These are phyloP conservation scores for Orthonyx spaldingii DNA, from an alignment of 2,113 vertebrate genomes.

Conservation along the genomic window DNA sequence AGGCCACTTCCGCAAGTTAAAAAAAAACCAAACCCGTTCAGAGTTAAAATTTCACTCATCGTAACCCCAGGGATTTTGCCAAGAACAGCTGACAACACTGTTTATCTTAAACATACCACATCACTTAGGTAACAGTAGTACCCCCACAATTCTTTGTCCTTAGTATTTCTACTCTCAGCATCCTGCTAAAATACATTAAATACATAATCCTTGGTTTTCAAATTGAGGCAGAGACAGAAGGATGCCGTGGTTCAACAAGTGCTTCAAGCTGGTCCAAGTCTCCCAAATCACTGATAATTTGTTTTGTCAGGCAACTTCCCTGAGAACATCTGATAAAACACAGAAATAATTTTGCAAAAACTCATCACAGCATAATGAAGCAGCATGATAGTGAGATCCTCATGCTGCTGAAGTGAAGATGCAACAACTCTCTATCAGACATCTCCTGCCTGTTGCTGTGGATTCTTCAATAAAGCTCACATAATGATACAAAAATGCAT, in stretches of 20 bases:
- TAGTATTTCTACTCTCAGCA: neutral
- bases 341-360: slow-evolving; percentile 18
- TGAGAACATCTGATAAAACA: slow-evolving; percentile 21
- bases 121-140: slow-evolving; percentile 6
- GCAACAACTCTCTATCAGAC: neutral
- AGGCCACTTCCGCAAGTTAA: neutral
- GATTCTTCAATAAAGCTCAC: neutral
- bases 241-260: slow-evolving; percentile 7
- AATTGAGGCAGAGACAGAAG: slow-evolving; percentile 1
- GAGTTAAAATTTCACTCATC: neutral
- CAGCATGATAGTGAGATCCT: neutral
- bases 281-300: neutral
- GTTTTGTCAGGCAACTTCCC: slow-evolving; percentile 3
- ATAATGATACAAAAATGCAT: neutral
- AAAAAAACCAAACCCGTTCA: neutral
- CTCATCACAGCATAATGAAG: neutral
- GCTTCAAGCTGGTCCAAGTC: neutral
- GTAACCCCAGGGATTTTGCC: neutral
- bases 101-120: slow-evolving; percentile 23
- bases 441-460: neutral
- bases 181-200: neutral
- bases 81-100: slow-evolving; percentile 7
- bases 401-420: neutral
- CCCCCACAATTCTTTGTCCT: neutral
- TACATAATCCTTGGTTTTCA: neutral